A percentile compares a stretch with the other conserved stretches of the same genome.
Evolutionary conservation across 2,113 vertebrate species (phyloP).

Genomic region (Cheilinus undulatus): DNA sequence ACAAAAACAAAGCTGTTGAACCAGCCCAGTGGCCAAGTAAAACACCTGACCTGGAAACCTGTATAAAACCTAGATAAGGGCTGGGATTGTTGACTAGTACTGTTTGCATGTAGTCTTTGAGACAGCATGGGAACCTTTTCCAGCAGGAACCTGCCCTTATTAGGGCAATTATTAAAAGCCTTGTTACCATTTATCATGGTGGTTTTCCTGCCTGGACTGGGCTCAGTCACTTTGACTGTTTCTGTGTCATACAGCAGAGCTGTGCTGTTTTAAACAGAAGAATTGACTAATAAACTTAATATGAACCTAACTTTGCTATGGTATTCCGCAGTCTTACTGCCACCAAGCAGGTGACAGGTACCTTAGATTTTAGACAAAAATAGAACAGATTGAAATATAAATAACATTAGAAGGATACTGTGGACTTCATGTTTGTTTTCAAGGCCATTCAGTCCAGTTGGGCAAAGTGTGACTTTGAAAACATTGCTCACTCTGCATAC

Average conservation of each 20-base stretch:
- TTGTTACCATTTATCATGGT: not conserved
- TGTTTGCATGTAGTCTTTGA: constrained; percentile 19
- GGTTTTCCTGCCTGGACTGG: constrained; percentile 9
- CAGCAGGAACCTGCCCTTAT: constrained; percentile 9
- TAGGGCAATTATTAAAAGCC: constrained; percentile 21
- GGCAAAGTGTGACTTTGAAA: not conserved
- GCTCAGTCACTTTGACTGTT: not conserved
- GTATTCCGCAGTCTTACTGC: too few species aligned
- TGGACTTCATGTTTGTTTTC: not conserved
- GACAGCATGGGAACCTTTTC: not conserved
- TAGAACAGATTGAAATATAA: not conserved
- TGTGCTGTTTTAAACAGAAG: not conserved
- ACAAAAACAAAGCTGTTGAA: constrained; percentile 12
- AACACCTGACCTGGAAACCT: constrained; percentile 40
- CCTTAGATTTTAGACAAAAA: too few species aligned
- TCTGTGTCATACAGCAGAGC: not conserved
- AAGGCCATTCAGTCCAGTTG: not conserved
- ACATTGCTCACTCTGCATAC: constrained; percentile 6
- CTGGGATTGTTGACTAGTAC: constrained; percentile 33
- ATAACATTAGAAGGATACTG: too few species aligned
- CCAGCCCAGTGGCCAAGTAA: constrained; percentile 7
- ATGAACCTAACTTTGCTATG: too few species aligned
- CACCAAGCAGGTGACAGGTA: too few species aligned
- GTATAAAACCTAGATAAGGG: constrained; percentile 26
- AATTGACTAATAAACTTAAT: not conserved